Evolutionary conservation across 2,888 invertebrate species (phyloP).

Genomic region (Coenonympha arcania): DNA sequence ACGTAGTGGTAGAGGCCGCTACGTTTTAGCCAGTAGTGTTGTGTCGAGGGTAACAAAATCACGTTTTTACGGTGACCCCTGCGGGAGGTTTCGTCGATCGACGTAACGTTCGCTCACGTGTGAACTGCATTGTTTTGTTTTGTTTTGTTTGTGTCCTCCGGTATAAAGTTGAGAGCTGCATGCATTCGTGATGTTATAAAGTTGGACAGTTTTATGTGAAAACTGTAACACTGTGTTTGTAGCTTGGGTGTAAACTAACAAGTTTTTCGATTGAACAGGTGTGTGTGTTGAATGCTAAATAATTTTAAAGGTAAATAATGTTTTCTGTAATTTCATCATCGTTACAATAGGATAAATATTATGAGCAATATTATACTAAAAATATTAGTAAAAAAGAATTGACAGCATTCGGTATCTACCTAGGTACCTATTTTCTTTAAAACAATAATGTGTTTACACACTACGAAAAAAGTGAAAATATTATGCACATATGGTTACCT

Average conservation of each 20-base stretch:
- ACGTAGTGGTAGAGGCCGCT: background rate
- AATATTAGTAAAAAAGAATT: too few species aligned
- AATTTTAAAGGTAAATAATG: background rate
- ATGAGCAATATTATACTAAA: too few species aligned
- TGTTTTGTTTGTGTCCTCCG: background rate
- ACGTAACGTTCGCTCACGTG: conserved; percentile 4
- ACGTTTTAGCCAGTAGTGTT: conserved; percentile 14
- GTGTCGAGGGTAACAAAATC: conserved; percentile 10
- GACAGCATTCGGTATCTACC: too few species aligned
- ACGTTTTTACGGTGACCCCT: conserved; percentile 11
- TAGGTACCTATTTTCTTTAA: too few species aligned
- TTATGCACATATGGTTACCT: too few species aligned
- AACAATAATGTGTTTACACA: too few species aligned
- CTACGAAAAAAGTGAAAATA: too few species aligned
- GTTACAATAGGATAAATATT: too few species aligned
- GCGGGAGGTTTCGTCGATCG: conserved; percentile 4
- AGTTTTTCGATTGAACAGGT: conserved; percentile 2
- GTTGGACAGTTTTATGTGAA: conserved; percentile 4
- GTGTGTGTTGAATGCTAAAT: background rate
- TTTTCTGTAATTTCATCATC: background rate
- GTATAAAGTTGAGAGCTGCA: conserved; percentile 1
- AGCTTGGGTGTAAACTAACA: background rate
- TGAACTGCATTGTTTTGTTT: conserved; percentile 6
- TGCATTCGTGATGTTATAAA: background rate
- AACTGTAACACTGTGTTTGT: conserved; percentile 1